Base-by-base conservation (phyloP, 2,888 invertebrate species). In the Argyresthia goedartella region DNA sequence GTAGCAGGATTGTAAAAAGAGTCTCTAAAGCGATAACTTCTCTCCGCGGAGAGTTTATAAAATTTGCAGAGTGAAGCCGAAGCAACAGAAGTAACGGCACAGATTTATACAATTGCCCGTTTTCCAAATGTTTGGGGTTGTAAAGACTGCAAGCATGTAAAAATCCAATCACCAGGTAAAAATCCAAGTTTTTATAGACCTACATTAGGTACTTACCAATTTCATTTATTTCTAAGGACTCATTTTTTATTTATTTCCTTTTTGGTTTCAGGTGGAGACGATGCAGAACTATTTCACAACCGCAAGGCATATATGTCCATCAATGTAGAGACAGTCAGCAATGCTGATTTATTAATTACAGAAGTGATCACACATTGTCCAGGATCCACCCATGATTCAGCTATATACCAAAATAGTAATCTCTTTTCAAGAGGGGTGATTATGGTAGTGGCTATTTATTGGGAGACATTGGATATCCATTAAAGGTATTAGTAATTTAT, bases 351-450 rank as follows among this genome's bases (percentile, higher is more conserved):
- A 13, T 51, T 43, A 49, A 59, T 65, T 43, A 43, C 49, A 15
- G 56, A 66, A 51, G 56, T 67, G 25, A 63, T 66, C 10, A 56
- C 57, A 34, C 52, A 64, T 13, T 67, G 65, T 63, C 63, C 63
- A 44, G 64, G 64, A 15, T 60, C 58, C 8, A 45, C 57, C 8
- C 64, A 63, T 53, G 63, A 64, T 45, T 43, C 54, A 33, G 52
- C 59, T 44, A 58, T 59, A 52, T 53, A 50, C 51, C 52, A 53
- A 50, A 55, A 51, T 45, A 50, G 53, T 46, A 35, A 46, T n/a
- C 13, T 8, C 14, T 52, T n/a, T 60, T 56, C 53, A 54, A 57
- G 11, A 50, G 54, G 41, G 53, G 52, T 41, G 13, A 57, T 14
- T 50, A 63, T 39, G 52, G 58, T 8, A 45, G 47, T 8, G 11